Evolutionary conservation across 2,113 vertebrate genomes (phyloP).

Genomic region (Aix galericulata): DNA sequence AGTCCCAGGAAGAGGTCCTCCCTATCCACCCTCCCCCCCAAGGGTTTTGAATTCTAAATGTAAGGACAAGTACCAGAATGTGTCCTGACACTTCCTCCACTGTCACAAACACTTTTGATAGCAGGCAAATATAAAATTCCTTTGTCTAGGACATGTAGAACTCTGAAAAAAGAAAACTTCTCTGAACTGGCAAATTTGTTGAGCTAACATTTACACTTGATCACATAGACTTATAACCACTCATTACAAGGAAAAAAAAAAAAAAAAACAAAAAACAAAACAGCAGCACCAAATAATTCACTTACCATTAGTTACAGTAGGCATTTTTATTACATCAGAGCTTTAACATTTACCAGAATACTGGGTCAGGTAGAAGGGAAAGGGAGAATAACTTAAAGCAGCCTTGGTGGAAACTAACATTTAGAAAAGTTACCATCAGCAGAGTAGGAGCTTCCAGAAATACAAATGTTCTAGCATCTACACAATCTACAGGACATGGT

Average conservation of each 20-base stretch:
- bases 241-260: background rate
- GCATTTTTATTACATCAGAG: constrained; percentile 52
- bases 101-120: background rate
- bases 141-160: background rate
- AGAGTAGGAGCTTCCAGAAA: background rate
- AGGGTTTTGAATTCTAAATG: background rate
- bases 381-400: constrained; percentile 34
- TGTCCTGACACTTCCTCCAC: background rate
- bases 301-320: background rate
- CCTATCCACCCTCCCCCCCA: no score
- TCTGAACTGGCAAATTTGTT: background rate
- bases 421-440: background rate
- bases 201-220: background rate
- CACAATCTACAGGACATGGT: background rate
- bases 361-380: background rate
- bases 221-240: background rate
- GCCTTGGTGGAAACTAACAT: background rate
- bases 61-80: background rate
- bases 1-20: no score
- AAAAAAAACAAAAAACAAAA: background rate
- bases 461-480: background rate
- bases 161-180: background rate
- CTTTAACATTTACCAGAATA: constrained; percentile 40
- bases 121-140: background rate
- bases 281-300: constrained; percentile 9